A percentile compares a stretch with the other conserved stretches of the same genome.
Evolutionary conservation across 1,140 invertebrate genomes (phyloP).

Genomic region (Psix sp.): DNA sequence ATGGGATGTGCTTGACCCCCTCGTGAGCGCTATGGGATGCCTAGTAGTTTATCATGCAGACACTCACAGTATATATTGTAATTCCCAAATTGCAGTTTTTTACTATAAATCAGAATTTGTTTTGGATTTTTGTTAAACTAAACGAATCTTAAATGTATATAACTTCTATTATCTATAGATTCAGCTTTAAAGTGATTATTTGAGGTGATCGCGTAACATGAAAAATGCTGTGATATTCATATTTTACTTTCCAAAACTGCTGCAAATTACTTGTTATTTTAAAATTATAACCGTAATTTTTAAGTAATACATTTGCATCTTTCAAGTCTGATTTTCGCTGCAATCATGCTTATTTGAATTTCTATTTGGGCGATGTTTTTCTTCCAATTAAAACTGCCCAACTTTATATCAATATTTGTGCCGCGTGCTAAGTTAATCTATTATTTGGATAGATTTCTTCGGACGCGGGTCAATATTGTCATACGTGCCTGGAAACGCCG

Average conservation of each 20-base stretch:
- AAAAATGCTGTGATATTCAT: no score
- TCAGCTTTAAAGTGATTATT: no score
- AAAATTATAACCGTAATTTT: no score
- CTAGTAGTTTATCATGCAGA: conserved; percentile 59
- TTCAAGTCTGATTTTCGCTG: conserved; percentile 14
- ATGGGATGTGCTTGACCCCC: conserved; percentile 53
- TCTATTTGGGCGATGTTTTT: conserved; percentile 27
- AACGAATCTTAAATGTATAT: no score
- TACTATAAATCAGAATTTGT: no score
- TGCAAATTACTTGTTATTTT: no score
- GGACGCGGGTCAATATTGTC: conserved; percentile 70
- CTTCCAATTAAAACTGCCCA: conserved; percentile 48
- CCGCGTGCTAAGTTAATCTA: conserved; percentile 13
- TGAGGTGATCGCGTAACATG: no score
- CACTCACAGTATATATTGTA: conserved; percentile 45
- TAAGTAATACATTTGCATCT: no score
- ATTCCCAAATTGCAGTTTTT: no score
- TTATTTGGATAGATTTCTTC: conserved; percentile 48
- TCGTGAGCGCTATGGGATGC: conserved; percentile 53
- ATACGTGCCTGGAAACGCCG: conserved; percentile 68
- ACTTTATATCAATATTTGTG: conserved; percentile 53
- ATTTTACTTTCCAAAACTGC: no score
- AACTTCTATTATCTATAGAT: no score
- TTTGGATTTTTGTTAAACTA: no score
- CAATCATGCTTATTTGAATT: conserved; percentile 31